Percentiles rank a stretch among this genome's conserved stretches.
phyloP scores from a whole-genome alignment of 2,888 invertebrate species.

The Colletes collaris region DNA sequence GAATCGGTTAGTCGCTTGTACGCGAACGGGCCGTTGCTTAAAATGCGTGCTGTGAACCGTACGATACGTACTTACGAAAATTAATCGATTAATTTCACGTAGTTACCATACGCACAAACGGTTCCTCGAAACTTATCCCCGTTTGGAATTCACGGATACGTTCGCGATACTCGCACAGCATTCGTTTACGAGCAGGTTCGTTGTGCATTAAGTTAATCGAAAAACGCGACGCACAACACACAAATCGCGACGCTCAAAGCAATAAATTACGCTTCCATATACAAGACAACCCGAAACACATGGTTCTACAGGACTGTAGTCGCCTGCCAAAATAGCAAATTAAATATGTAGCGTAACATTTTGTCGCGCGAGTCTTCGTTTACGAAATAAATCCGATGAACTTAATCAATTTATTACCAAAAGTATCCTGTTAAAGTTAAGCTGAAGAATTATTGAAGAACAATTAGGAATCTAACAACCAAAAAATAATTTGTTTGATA shows the following conservation, averaged over 20 bases:
- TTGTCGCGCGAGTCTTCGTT: too few relatives aligned
- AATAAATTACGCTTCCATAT: constrained; percentile 45
- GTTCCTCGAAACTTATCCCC: constrained; percentile 20
- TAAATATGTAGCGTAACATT: too few relatives aligned
- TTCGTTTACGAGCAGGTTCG: constrained; percentile 27
- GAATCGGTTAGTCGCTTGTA: constrained; percentile 17
- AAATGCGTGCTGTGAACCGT: constrained; percentile 20
- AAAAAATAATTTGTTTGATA: too few relatives aligned
- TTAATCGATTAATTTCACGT: constrained; percentile 20
- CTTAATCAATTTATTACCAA: too few relatives aligned
- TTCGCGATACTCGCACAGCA: constrained; percentile 16
- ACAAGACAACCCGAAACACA: not conserved
- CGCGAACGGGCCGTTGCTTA: constrained; percentile 26
- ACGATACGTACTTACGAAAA: constrained; percentile 45
- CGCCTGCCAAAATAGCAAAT: too few relatives aligned
- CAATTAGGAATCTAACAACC: too few relatives aligned
- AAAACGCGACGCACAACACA: too few relatives aligned
- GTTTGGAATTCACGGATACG: not conserved
- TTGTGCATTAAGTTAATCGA: not conserved
- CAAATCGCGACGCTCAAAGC: not conserved
- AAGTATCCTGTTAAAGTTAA: too few relatives aligned
- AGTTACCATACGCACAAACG: constrained; percentile 55
- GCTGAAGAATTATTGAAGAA: too few relatives aligned
- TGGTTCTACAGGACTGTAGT: too few relatives aligned
- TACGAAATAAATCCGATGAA: too few relatives aligned